phyloP scores from a whole-genome alignment of 2,888 invertebrate genomes.

The Hirtodrosophila duncani region DNA sequence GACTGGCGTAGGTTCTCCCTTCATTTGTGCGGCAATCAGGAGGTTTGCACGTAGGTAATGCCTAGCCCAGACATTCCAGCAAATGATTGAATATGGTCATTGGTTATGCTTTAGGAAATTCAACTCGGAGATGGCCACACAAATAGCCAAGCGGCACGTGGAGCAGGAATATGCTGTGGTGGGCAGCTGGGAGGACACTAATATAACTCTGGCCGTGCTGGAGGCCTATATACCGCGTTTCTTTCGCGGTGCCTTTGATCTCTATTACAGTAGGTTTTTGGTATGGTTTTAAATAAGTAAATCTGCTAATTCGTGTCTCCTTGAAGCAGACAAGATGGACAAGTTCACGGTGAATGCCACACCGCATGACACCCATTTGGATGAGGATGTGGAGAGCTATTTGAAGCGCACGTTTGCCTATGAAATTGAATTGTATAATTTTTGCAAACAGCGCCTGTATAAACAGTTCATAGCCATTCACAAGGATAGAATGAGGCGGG shows the following conservation, averaged over 20 bases:
- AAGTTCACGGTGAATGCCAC: constrained; percentile 51
- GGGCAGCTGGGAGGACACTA: constrained; percentile 90
- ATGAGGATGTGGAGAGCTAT: constrained; percentile 85
- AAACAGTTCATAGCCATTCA: constrained; percentile 71
- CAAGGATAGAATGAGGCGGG: constrained; percentile 29
- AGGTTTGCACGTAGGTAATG: constrained; percentile 85
- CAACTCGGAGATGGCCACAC: constrained; percentile 82
- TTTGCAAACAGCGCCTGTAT: constrained; percentile 74
- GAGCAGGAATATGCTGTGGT: constrained; percentile 91
- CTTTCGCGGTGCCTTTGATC: constrained; percentile 85
- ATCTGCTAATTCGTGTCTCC: background rate
- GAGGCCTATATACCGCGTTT: constrained; percentile 89
- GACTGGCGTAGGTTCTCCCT: constrained; percentile 90
- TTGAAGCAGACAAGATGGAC: constrained; percentile 23
- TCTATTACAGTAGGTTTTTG: constrained; percentile 81
- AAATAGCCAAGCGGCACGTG: constrained; percentile 88
- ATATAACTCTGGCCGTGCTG: constrained; percentile 87
- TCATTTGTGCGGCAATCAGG: constrained; percentile 92
- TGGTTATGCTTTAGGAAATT: constrained; percentile 83
- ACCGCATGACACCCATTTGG: constrained; percentile 57
- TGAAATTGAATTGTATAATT: constrained; percentile 81
- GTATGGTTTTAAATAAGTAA: background rate
- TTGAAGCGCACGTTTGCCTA: constrained; percentile 89
- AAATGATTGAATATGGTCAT: background rate
- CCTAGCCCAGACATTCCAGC: background rate